Conservation (phyloP, 2,113 vertebrate genomes). For the Phalacrocorax brasilianus region DNA sequence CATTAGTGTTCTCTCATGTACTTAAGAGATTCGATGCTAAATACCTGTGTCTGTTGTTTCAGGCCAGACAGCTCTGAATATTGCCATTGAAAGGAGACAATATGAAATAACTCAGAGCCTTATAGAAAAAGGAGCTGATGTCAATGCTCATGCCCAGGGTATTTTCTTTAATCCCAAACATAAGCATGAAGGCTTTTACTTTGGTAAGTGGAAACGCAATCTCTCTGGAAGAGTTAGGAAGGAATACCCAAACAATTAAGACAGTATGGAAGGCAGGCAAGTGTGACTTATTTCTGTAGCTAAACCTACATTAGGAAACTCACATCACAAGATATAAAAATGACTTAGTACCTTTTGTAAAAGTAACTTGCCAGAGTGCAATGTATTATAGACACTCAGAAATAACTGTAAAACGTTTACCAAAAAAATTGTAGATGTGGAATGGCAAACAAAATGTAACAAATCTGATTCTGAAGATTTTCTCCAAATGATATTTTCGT, state of each 20-base stretch:
- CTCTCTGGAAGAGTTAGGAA: background rate
- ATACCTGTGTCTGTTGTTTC: background rate
- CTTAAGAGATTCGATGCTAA: background rate
- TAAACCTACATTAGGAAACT: background rate
- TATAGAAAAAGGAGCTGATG: conserved; percentile 78
- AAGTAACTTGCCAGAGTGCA: background rate
- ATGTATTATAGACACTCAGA: background rate
- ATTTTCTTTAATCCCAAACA: conserved; percentile 82
- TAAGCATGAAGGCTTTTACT: conserved; percentile 83
- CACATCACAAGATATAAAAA: background rate
- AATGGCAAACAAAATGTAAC: background rate
- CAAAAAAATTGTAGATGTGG: background rate
- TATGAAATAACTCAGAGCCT: conserved; percentile 73
- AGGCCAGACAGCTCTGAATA: conserved; percentile 82
- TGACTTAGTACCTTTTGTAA: background rate
- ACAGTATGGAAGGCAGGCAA: background rate
- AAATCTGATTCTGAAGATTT: background rate
- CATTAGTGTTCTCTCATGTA: background rate
- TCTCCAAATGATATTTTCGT: background rate
- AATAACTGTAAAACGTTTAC: background rate
- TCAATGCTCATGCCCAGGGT: conserved; percentile 77
- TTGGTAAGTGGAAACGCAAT: conserved; percentile 67
- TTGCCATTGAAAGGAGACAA: conserved; percentile 81
- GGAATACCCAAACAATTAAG: background rate
- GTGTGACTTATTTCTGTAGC: background rate